Conservation (phyloP, 2,888 invertebrate genomes). For the Pyrrhia umbra region DNA sequence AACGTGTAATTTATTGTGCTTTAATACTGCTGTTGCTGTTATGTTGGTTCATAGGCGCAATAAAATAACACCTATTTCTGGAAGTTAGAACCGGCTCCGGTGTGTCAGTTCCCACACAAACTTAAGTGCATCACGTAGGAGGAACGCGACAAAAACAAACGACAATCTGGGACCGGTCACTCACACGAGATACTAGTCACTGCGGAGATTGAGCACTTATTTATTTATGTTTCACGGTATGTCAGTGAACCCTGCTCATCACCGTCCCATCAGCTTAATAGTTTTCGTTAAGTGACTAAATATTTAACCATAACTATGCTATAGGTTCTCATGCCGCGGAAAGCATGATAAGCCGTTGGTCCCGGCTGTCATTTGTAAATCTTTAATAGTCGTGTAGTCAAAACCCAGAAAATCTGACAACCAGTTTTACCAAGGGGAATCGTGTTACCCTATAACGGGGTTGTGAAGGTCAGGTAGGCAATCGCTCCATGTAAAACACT, state of each 20-base stretch:
- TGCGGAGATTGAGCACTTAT: conserved; percentile 38
- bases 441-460: too few species aligned
- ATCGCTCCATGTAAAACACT: too few species aligned
- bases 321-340: too few species aligned
- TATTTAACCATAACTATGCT: too few species aligned
- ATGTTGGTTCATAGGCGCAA: conserved; percentile 51
- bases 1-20: too few species aligned
- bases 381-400: too few species aligned
- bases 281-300: conserved; percentile 23
- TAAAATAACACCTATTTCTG: conserved; percentile 61
- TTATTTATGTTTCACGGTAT: conserved; percentile 48
- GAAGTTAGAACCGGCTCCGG: conserved; percentile 59
- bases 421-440: too few species aligned
- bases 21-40: conserved; percentile 70
- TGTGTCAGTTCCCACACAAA: conserved; percentile 62
- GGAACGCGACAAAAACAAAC: conserved; percentile 60
- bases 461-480: too few species aligned
- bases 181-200: conserved; percentile 36
- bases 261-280: conserved; percentile 17
- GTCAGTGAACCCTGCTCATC: conserved; percentile 55
- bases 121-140: conserved; percentile 54
- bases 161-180: conserved; percentile 54
- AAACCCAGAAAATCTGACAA: too few species aligned
- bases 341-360: too few species aligned
- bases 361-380: too few species aligned